Evolutionary conservation across 2,888 invertebrate genomes (phyloP), one percentile per base, ranked within the genome.

Genomic region (Rhodophaea formosa): DNA sequence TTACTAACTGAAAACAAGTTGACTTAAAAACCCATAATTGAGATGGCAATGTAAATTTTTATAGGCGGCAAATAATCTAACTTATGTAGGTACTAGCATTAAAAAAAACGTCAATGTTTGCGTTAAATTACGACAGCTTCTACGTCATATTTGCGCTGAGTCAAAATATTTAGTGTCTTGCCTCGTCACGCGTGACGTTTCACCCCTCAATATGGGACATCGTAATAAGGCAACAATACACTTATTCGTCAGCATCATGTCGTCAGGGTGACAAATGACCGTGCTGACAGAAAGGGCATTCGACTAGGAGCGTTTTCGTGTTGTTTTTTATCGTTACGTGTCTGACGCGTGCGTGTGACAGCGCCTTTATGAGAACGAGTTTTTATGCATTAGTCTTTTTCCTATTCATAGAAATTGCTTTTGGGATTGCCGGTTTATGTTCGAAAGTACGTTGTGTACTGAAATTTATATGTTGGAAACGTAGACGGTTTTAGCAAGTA

Each of bases 251-350:
- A 51, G 51, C 51, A 51, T 17, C 35, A 17, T 51, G 51, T 51
- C 51, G 32, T 12, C 49, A 47, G 29, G 35, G 35, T 51, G 51
- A 51, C 35, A 51, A 51, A 51, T 35, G 51, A 51, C 35, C 51
- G 35, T 1, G 51, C 35, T 51, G 51, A 35, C 51, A 51, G 35
- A 51, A 39, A 17, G 35, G 51, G 51, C 35, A 35, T 51, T 51
- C 35, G 16, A 51, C 51, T 51, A 51, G 51, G 51, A 51, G 51
- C 51, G 35, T 51, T 51, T 51, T 51, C 51, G 35, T 51, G 51
- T 51, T 35, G 35, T 51, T 51, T 51, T 49, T 51, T 51, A 51
- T 51, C 35, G 51, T 35, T 51, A 12, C 35, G n/a, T 51, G 51
- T 51, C 51, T 39, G 17, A 51, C 35, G 51, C 35, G 35, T 51